A percentile compares a stretch with the other conserved stretches of the same genome.
Conservation (phyloP, 2,888 invertebrate species). For the Drosophila sordidula region DNA sequence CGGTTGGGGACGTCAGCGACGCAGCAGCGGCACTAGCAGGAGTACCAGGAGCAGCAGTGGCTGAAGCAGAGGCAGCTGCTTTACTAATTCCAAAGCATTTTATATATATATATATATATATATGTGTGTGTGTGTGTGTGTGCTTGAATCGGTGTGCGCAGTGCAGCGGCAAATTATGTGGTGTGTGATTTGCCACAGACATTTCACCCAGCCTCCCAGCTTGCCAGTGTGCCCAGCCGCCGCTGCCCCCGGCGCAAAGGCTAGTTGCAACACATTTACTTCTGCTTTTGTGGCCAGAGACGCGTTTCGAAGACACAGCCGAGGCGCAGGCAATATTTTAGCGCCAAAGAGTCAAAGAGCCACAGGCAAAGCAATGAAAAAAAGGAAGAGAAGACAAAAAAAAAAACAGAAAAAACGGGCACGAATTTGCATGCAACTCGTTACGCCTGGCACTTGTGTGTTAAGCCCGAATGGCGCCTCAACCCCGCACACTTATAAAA, state of each 20-base stretch:
- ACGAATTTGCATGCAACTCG: conserved; percentile 80
- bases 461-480: conserved; percentile 64
- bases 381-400: conserved; percentile 10
- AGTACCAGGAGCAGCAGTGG: not conserved
- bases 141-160: conserved; percentile 41
- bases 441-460: conserved; percentile 78
- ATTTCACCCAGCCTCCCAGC: conserved; percentile 39
- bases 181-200: conserved; percentile 77
- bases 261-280: conserved; percentile 41
- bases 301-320: conserved; percentile 44
- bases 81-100: conserved; percentile 69
- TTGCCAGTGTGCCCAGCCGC: conserved; percentile 5
- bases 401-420: conserved; percentile 23
- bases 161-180: conserved; percentile 83
- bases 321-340: conserved; percentile 65
- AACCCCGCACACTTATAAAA: conserved; percentile 36
- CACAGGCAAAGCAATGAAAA: conserved; percentile 26
- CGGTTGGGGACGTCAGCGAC: conserved; percentile 71
- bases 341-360: conserved; percentile 52
- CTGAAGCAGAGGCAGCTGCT: conserved; percentile 48
- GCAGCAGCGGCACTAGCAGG: conserved; percentile 34
- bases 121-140: conserved; percentile 9
- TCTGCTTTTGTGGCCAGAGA: conserved; percentile 34
- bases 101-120: too few species aligned
- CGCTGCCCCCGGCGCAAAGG: conserved; percentile 10